Conservation (phyloP, 2,797 vertebrate species). For the Coregonus sp. region DNA sequence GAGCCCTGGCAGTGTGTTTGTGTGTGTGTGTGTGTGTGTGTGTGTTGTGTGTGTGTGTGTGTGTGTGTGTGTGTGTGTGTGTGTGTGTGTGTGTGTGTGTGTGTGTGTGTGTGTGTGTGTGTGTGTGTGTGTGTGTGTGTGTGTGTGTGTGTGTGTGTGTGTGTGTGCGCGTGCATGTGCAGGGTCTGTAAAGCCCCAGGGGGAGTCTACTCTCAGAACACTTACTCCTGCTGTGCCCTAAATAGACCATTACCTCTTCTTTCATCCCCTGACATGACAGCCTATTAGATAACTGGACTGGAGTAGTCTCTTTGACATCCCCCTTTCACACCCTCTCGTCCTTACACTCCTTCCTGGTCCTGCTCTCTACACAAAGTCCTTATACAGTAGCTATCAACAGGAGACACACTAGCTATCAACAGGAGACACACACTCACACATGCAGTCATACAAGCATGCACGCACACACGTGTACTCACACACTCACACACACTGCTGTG, state of each 20-base stretch:
- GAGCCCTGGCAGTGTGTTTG: background rate
- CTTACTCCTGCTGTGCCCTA: background rate
- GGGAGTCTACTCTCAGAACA: background rate
- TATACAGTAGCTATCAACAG: background rate
- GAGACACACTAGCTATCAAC: background rate
- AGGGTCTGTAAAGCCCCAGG: slow-evolving; percentile 3
- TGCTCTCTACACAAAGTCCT: background rate
- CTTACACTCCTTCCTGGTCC: background rate
- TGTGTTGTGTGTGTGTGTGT: no score
- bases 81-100: no score
- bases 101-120: background rate
- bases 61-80: background rate
- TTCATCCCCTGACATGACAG: slow-evolving; percentile 10
- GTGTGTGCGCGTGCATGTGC: background rate
- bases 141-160: background rate
- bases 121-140: background rate
- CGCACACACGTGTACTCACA: background rate
- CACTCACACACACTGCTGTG: background rate
- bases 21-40: no score
- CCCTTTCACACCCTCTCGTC: background rate
- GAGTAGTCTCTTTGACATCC: background rate
- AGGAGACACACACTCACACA: slow-evolving; percentile 1
- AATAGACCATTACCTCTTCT: background rate
- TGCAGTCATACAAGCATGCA: background rate
- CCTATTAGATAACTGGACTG: background rate